Base-by-base conservation (phyloP, 2,113 vertebrate genomes). In the Tragelaphus scriptus region DNA sequence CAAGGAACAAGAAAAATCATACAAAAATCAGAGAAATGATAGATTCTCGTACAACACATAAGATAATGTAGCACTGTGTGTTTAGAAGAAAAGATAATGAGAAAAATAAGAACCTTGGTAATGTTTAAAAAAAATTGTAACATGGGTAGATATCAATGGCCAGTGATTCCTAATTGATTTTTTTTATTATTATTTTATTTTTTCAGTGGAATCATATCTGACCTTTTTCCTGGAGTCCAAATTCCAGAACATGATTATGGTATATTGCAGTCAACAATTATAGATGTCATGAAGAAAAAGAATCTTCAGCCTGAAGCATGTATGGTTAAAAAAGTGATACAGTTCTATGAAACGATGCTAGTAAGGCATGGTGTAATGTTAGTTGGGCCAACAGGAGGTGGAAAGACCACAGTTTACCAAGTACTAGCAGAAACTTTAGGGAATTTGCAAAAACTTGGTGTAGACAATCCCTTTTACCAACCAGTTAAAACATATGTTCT, bases 281-380 rank as follows among this genome's bases (percentile, higher is more conserved):
- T 99, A 97, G 98, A 99, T 19, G 98, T 98, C 82, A 98, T 99
- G 91, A 90, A 98, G 53, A 95, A 96, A 65, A 97, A 98, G 88
- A 99, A 98, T 68, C 98, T 99, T 81, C 99, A 99, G 96, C 98
- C 99, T 2, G 98, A 99, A 80, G 30, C 85, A 12, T 98, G 97
- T 96, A 99, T 99, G 99, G 99, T 99, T 81, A 98, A 98, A 58
- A 99, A 99, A 98, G 99, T 99, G 51, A 99, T 99, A 94, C 99
- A 99, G 85, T 98, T 99, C 36, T 99, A 99, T 55, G 99, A 99
- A 98, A 99, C 99, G 17, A 99, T 99, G 99, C 97, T 99, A 44
- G 99, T 99, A 58, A 99, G 99, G 51, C 99, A 99, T 49, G 99
- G 99, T 40, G 99, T 99, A 30, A 99, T 99, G 99, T 98, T 99